Evolutionary conservation across 1,140 invertebrate genomes (phyloP).

Genomic region (Drosophila rhopaloa): DNA sequence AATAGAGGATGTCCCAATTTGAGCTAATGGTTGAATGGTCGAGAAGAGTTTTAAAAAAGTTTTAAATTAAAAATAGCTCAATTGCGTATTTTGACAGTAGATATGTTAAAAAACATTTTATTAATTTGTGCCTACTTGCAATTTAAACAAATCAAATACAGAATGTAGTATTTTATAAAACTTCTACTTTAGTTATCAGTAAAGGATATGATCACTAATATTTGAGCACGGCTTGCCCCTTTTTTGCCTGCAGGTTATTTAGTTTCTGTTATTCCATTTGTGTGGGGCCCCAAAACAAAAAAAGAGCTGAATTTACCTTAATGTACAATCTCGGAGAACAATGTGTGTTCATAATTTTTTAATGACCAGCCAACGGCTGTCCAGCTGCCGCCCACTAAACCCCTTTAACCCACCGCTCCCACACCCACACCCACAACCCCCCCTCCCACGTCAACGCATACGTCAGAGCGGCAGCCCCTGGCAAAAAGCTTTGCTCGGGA

Average conservation of each 20-base stretch:
- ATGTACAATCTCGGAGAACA: slow-evolving; percentile 53
- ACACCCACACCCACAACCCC: background rate
- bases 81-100: background rate
- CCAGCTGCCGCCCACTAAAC: background rate
- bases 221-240: slow-evolving; percentile 11
- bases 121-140: background rate
- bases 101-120: too few species aligned
- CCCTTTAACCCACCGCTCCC: slow-evolving; percentile 3
- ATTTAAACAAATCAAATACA: background rate
- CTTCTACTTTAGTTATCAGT: background rate
- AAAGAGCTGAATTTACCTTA: slow-evolving; percentile 50
- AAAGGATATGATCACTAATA: slow-evolving; percentile 24
- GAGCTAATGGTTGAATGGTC: too few species aligned
- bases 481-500: slow-evolving; percentile 77
- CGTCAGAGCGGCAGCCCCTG: slow-evolving; percentile 70
- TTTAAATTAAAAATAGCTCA: too few species aligned
- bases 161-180: background rate
- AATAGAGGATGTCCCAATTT: too few species aligned
- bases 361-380: slow-evolving; percentile 63
- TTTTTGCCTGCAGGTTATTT: slow-evolving; percentile 25
- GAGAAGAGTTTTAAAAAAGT: too few species aligned
- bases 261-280: slow-evolving; percentile 41
- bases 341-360: slow-evolving; percentile 77
- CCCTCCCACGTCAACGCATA: slow-evolving; percentile 47
- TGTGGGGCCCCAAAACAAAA: slow-evolving; percentile 18